Evolutionary conservation across 53 echinoderm and acorn worm species (phyloP), one percentile per base, ranked within the genome.

Genomic region (Apostichopus leukothele): DNA sequence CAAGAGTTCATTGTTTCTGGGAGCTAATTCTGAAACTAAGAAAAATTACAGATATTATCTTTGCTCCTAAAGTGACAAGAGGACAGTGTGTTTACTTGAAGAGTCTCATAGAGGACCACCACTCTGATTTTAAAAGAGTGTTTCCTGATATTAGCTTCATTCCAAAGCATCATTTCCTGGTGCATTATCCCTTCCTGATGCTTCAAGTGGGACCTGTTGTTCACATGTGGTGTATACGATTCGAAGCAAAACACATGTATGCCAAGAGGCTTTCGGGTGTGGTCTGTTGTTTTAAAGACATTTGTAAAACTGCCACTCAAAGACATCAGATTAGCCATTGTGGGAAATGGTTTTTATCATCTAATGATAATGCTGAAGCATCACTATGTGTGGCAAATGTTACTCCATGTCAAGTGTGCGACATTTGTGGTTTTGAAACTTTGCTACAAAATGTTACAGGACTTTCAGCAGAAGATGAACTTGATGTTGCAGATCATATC

Each of bases 121-220:
- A 92, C 21, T 9, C 5, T 11, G 54, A 87, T 52, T 92, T 92
- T 5, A 74, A 66, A 14, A 51, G 84, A 23, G 9, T 92, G 6
- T 92, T 90, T 83, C 83, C 84, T 6, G 51, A 81, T 6, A 18
- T 0, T 0, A 76, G 16, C 10, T 73, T 92, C 3, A 67, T 76
- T 63, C 92, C 92, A 7, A 92, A 92, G 73, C 85, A 92, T 26
- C 92, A 92, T n/a, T 90, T 90, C 50, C 8, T 88, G 10, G 90
- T 88, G 1, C 90, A 90, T 67, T 90, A 92, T 51, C 92, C 92
- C 1, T 75, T 9, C 88, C 75, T 76, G 25, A 89, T 90, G 6
- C 75, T 67, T n/a, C 6, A 90, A 16, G 6, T 86, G 0, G 90
- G 90, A 4, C 90, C 90, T 53, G 26, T 90, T 14, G 74, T 90